Evolutionary conservation across 2,797 vertebrate species (phyloP), one percentile per base, ranked within the genome.

Genomic region (Myripristis murdjan): DNA sequence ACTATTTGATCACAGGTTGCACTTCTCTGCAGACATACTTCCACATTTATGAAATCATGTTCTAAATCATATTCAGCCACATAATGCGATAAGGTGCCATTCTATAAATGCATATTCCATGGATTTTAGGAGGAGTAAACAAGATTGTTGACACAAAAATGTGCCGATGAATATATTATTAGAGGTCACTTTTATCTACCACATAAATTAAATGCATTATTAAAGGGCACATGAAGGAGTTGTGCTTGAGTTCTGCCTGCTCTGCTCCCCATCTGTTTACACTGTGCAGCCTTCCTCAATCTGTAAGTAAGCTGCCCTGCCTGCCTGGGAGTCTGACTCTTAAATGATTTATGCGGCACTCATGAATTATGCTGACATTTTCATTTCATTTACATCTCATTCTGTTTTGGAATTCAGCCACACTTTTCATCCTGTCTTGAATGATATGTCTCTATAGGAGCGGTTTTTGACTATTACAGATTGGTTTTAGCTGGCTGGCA

Each of bases 341-440:
- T 57, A 49, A 48, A 87, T 91, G 81, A 89, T 88, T 91, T 86
- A 89, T 88, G 84, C 79, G 89, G 51, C 58, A 23, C 20, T 67
- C 74, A 56, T 75, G 79, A 84, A 75, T 86, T 72, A 75, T 22
- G 6, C 67, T 80, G 78, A 75, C 62, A 73, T 84, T 81, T n/a
- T 79, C 46, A 51, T 68, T 75, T 79, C 44, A 80, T 74, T 84
- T 58, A 60, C 26, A 35, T 81, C 74, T 63, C 68, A 51, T 41
- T 72, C 41, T 78, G 26, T 26, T 74, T 67, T 71, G 28, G 49
- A 71, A 65, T 68, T 74, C 39, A 78, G 47, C 67, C 56, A 43
- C n/a, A 4, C 16, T 55, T 31, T 24, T 72, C 5, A 11, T 57
- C 56, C 56, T 6, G 15, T 61, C 71, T 16, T 26, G 75, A 64